Percentiles rank a stretch among this genome's conserved stretches.
Conservation (phyloP, 2,888 invertebrate genomes). For the Cyaniris semiargus region DNA sequence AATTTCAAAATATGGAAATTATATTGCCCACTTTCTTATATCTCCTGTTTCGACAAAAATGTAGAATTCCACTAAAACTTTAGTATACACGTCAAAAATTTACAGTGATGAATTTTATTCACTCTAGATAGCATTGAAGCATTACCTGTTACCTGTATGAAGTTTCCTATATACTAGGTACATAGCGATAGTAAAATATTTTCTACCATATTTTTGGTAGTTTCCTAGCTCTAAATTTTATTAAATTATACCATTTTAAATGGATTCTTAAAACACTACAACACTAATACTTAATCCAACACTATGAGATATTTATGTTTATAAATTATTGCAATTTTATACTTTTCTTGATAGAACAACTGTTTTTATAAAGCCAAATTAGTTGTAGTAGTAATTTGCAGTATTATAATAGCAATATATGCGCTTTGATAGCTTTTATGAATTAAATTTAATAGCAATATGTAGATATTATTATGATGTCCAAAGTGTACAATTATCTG, state of each 20-base stretch:
- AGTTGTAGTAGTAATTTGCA: not conserved
- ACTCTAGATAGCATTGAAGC: constrained; percentile 46
- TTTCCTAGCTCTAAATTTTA: constrained; percentile 57
- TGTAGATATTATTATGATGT: not conserved
- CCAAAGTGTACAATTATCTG: not conserved
- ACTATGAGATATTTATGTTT: not conserved
- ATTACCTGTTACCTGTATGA: constrained; percentile 55
- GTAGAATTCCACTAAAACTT: constrained; percentile 7
- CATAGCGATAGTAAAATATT: constrained; percentile 53
- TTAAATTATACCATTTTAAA: constrained; percentile 28
- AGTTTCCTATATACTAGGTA: constrained; percentile 52
- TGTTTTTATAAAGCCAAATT: not conserved
- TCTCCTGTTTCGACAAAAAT: constrained; percentile 13
- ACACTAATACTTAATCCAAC: constrained; percentile 22
- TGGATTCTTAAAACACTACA: constrained; percentile 16
- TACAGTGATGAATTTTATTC: constrained; percentile 61
- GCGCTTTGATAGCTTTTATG: not conserved
- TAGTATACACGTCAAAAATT: constrained; percentile 42
- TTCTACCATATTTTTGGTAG: constrained; percentile 65
- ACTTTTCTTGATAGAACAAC: not conserved
- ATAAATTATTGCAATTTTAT: constrained; percentile 13
- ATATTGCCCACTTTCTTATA: constrained; percentile 1
- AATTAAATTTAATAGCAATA: not conserved
- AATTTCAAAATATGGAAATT: constrained; percentile 11
- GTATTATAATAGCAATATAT: not conserved